Base-by-base conservation (phyloP, 2,888 invertebrate species). In the Sminthurinus aureus region DNA sequence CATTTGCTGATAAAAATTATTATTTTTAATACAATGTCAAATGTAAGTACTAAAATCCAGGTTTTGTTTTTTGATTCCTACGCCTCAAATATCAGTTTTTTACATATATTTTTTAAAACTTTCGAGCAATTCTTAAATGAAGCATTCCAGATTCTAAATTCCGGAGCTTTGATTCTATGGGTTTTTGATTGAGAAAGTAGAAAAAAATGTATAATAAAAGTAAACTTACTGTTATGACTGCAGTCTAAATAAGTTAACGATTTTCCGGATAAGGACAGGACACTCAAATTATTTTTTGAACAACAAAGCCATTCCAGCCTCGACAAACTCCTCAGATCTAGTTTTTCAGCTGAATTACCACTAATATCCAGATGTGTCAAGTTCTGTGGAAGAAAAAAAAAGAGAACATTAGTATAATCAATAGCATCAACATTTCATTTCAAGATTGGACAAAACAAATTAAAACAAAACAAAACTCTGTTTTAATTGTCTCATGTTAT, bases 321-420 rank as follows among this genome's bases (percentile, higher is more conserved):
- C 38, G 94, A 94, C 81, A 96, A 91, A 3, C 96, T 95, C 80
- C 94, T 94, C 88, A 96, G 92, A 89, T 96, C 96, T 89, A 96
- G 91, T 88, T 94, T 94, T 90, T 96, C 96, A 88, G 96, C 95
- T 87, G 93, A 93, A 90, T 96, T 96, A 91, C 96, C 94, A 87
- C 95, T 96, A 80, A 96, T 93, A 90, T 96, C 96, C 90, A 96
- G 90, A 87, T 95, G 88, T 4, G 89, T 89, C 79, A 89, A 84
- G 79, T 88, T 89, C 89, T 89, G 85, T 38, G 38, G 38, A 38
- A 38, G 38, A 38, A 6, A 38, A 38, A 38, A 38, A 38, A 38
- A 38, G 1, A 38, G 6, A 38, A 38, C 6, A 38, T 4, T 38
- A 38, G 38, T 38, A 38, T 4, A 6, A 38, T n/a, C n/a, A 38